These are phyloP conservation scores for Adelges cooleyi DNA, from an alignment of 1,140 invertebrate species.

Conservation along the genomic window DNA sequence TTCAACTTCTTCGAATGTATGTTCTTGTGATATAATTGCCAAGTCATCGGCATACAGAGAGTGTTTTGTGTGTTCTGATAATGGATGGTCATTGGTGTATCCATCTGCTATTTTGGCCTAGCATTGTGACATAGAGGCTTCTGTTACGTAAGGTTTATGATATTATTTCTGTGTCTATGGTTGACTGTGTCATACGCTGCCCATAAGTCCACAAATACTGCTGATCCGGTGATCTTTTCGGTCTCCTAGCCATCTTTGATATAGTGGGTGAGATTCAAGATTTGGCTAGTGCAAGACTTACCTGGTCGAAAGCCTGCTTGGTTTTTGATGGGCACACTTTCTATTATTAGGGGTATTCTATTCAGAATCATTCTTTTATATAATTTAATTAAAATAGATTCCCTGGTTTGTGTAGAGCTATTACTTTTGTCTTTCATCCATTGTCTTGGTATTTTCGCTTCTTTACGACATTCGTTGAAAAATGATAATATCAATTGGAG, in stretches of 20 bases:
- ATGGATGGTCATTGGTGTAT: constrained; percentile 18
- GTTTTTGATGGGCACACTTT: constrained; percentile 6
- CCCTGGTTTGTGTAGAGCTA: constrained; percentile 19
- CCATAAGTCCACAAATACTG: constrained; percentile 28
- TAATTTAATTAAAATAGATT: constrained; percentile 27
- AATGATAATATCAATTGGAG: background rate
- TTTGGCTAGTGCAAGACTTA: constrained; percentile 27
- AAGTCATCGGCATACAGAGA: constrained; percentile 27
- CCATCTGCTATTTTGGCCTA: constrained; percentile 30
- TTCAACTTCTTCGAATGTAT: background rate
- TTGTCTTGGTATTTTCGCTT: background rate
- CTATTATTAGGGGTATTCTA: background rate
- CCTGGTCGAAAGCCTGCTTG: constrained; percentile 29
- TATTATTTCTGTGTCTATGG: constrained; percentile 19
- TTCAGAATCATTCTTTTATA: constrained; percentile 26
- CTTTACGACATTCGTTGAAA: background rate
- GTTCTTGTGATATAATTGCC: background rate
- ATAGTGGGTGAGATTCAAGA: constrained; percentile 27
- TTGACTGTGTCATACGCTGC: constrained; percentile 30
- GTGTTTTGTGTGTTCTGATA: constrained; percentile 6
- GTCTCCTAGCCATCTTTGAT: constrained; percentile 30
- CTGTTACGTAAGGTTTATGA: constrained; percentile 20
- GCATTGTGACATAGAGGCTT: constrained; percentile 14
- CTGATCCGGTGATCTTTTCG: constrained; percentile 27
- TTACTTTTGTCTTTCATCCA: constrained; percentile 26